phyloP scores from a whole-genome alignment of 2,113 vertebrate species.

The Pangasianodon gigas region DNA sequence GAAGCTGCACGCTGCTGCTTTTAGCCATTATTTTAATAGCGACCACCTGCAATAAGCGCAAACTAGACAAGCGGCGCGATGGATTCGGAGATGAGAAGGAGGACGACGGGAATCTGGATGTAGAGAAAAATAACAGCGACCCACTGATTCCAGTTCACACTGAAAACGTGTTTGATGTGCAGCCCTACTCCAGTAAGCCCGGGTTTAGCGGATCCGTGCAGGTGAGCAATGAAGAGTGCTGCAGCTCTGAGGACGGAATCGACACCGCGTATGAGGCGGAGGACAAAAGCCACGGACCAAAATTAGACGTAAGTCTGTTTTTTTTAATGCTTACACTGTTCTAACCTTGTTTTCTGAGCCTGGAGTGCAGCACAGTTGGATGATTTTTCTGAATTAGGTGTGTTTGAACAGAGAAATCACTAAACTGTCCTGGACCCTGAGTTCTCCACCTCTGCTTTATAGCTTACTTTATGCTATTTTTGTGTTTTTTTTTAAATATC shows the following conservation, averaged over 20 bases:
- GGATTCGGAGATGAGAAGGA: conserved; percentile 71
- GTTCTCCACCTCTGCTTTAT: not conserved
- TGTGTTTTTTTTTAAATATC: conserved; percentile 1
- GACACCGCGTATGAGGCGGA: conserved; percentile 84
- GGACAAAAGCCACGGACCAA: conserved; percentile 77
- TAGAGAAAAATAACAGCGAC: conserved; percentile 74
- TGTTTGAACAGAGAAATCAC: not conserved
- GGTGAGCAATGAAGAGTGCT: conserved; percentile 73
- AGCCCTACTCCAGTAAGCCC: conserved; percentile 83
- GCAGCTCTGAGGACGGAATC: conserved; percentile 78
- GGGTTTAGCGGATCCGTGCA: conserved; percentile 78
- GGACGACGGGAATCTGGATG: conserved; percentile 77
- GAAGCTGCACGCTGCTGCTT: conserved; percentile 93
- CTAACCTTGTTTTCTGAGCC: not conserved
- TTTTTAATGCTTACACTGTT: not conserved
- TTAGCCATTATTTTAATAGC: conserved; percentile 95
- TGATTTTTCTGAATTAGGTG: not conserved
- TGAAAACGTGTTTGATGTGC: conserved; percentile 79
- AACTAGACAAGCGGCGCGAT: conserved; percentile 77
- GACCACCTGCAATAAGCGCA: conserved; percentile 89
- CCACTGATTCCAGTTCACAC: conserved; percentile 72
- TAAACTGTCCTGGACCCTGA: not conserved
- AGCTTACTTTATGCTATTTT: conserved; percentile 35
- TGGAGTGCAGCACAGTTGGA: not conserved
- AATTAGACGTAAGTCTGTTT: conserved; percentile 80